Evolutionary conservation across 2,888 invertebrate genomes (phyloP), one percentile per base, ranked within the genome.

Genomic region (Uropetala carovei): DNA sequence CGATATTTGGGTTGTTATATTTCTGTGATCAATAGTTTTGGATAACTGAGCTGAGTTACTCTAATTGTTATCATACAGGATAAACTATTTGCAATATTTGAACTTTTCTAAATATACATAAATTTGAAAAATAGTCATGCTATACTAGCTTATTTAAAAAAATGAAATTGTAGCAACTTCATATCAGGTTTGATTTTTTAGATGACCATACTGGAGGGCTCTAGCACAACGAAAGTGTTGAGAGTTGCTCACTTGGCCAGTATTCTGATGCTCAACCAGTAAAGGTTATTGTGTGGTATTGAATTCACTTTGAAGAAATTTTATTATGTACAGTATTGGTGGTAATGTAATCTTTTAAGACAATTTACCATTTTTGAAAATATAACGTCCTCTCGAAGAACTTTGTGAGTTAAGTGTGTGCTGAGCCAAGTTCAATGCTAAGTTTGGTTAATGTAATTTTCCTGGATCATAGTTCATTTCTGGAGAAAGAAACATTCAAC

Each of bases 141-240:
- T 43, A 43, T 83, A n/a, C 57, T 43, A 83, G 83, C 56, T 83
- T 10, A 83, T 83, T 83, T 83, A n/a, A 57, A 83, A 83, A 83
- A 10, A 18, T 83, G 43, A 57, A 83, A 43, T 43, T 7, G 11
- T 83, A 56, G 18, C 8, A 56, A 82, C 82, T 27, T n/a, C 18
- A 83, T 57, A n/a, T 83, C 57, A 57, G 56, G 57, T 43, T 83
- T 43, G 43, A 43, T 43, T 43, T 43, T 43, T 43, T 43, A 43
- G 43, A 43, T 43, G 43, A 43, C 43, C 43, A 43, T 43, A 5
- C 43, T 5, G 43, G 1, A 43, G 5, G 43, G 43, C 43, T 43
- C 1, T 43, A 43, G 43, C 1, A 43, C 43, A 43, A 43, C 43
- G 43, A 43, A 43, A 43, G 43, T 43, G 43, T 43, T 3, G 43